These are phyloP conservation scores for Eurypyga helias DNA, from an alignment of 2,113 vertebrate species.

Conservation along the genomic window DNA sequence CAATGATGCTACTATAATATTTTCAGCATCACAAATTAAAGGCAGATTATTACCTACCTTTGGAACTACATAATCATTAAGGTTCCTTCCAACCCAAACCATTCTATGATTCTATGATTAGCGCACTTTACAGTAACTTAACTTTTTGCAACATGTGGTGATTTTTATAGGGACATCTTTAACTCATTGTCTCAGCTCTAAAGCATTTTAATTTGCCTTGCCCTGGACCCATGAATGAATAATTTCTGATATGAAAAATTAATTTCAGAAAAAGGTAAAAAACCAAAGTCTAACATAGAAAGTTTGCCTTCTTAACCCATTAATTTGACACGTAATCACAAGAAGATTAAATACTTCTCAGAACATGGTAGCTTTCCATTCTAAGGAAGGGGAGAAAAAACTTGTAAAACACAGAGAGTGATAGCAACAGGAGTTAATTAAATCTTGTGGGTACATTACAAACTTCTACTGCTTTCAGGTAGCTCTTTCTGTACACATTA, in stretches of 20 bases:
- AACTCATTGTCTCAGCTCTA: background rate
- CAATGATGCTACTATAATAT: background rate
- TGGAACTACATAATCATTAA: too few relatives aligned
- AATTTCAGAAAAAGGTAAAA: background rate
- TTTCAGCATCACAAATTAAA: background rate
- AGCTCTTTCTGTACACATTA: background rate
- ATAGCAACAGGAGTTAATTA: background rate
- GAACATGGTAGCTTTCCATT: background rate
- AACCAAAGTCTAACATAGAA: background rate
- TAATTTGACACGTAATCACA: background rate
- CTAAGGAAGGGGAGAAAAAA: background rate
- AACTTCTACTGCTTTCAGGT: background rate
- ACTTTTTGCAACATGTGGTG: background rate
- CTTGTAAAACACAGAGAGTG: background rate
- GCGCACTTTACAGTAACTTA: background rate
- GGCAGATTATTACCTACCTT: background rate
- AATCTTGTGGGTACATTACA: background rate
- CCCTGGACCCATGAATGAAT: background rate
- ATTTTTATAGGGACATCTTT: background rate
- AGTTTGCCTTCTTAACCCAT: background rate
- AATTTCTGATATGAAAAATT: background rate
- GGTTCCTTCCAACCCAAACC: too few relatives aligned
- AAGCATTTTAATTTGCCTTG: background rate
- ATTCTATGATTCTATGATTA: background rate
- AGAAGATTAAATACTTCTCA: constrained; percentile 2